A percentile compares a stretch with the other conserved stretches of the same genome.
Conservation (phyloP, 1,140 invertebrate species). For the Goniozus legneri region DNA sequence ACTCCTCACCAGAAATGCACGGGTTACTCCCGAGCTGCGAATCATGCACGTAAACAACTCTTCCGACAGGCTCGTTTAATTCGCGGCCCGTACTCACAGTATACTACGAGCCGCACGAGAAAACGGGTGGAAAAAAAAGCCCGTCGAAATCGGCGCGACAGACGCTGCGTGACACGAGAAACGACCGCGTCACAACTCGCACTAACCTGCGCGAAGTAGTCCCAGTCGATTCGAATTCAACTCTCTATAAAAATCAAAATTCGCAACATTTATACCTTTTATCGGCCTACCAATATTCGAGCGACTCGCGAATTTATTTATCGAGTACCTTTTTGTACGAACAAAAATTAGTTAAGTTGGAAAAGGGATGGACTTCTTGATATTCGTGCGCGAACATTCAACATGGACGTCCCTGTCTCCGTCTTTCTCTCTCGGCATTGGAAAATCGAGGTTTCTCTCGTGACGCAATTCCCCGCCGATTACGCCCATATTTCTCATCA, state of each 20-base stretch:
- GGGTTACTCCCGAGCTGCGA: no score
- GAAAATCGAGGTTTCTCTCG: conserved; percentile 33
- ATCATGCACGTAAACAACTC: no score
- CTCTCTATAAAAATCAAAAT: not conserved
- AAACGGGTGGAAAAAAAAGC: no score
- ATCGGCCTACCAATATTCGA: not conserved
- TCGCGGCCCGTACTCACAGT: no score
- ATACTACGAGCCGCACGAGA: no score
- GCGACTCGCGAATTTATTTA: conserved; percentile 2
- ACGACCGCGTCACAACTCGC: no score
- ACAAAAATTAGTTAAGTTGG: not conserved
- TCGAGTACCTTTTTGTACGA: not conserved
- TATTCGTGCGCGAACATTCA: conserved; percentile 24
- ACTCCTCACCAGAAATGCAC: no score
- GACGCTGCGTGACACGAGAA: no score
- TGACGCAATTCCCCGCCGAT: conserved; percentile 34
- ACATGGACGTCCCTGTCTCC: conserved; percentile 31
- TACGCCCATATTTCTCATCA: conserved; percentile 19
- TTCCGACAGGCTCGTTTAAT: no score
- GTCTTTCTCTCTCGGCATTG: no score
- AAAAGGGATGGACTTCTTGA: conserved; percentile 8
- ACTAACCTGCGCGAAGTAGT: no score
- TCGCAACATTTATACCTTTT: not conserved
- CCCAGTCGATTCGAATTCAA: not conserved
- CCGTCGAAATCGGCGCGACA: no score